Base-by-base conservation (phyloP, 2,113 vertebrate species). In the Cheirogaleus medius region DNA sequence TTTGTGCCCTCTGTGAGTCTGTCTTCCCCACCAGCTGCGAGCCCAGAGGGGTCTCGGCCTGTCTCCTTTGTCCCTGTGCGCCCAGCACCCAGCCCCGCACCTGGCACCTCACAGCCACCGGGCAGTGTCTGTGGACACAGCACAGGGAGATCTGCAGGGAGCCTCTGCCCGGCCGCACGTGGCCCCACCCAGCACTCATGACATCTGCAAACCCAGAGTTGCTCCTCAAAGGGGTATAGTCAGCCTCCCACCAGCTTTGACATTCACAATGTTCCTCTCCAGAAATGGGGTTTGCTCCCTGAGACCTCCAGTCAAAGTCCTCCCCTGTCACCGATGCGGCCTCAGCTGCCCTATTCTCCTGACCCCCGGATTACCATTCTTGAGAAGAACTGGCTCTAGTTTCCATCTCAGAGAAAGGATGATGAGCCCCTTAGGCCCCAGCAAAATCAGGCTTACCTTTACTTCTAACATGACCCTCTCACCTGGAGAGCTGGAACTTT, bases 131-230 rank as follows among this genome's bases (percentile, higher is more conserved):
- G 1, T 0, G 4, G 73, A 17, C 29, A 11, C 8, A 0, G 1
- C 20, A 2, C 3, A 4, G 14, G 23, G 34, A 64, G 13, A 3
- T 1, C 20, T 8, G 14, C 0, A 17, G 44, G 78, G 63, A 58
- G 29, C 0, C 5, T 21, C 23, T 8, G 6, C 12, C 29, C 29
- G 47, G 34, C 2, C 8, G 52, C 0, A 0, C 0, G 0, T 5
- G 3, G 12, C 44, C 5, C 1, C 12, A 5, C 27, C 42, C 23
- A 6, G 32, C 54, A 42, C 42, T 23, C 20, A 14, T 8, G n/a
- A 37, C n/a, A 6, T 29, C 42, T 15, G 3, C 34, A 56, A n/a
- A 25, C 29, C 47, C 27, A 60, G 39, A 21, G 27, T 8, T 0
- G 0, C 15, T 68, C 44, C 63, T 44, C 54, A 20, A 7, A 68